These are phyloP conservation scores for Leptinotarsa lineolata DNA, from an alignment of 1,140 invertebrate genomes.

Conservation along the genomic window DNA sequence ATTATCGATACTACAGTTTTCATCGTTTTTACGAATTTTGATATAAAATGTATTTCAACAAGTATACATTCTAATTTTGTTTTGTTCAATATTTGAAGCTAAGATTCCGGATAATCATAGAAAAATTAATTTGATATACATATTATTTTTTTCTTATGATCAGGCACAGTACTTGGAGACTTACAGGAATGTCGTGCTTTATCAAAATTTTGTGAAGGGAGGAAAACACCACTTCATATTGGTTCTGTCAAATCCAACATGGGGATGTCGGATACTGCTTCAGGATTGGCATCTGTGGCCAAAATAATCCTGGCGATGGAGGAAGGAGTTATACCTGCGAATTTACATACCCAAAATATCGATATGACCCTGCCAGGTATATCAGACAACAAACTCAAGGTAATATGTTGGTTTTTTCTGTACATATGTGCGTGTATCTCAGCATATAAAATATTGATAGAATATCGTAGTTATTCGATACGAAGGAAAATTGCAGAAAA, in stretches of 20 bases:
- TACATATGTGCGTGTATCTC: no score
- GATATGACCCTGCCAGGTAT: conserved; percentile 75
- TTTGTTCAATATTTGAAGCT: no score
- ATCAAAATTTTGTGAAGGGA: conserved; percentile 75
- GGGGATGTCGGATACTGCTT: conserved; percentile 89
- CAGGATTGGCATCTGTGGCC: conserved; percentile 80
- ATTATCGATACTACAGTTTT: no score
- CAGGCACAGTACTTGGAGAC: conserved; percentile 74
- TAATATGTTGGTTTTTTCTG: conserved; percentile 47
- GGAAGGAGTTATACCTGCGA: conserved; percentile 67
- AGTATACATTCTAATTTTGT: no score
- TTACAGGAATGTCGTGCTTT: conserved; percentile 86
- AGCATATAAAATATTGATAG: no score
- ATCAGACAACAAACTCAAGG: conserved; percentile 67
- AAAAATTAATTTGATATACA: no score
- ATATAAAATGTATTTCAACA: no score
- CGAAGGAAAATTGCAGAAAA: no score
- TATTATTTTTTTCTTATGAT: not conserved
- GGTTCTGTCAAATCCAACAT: conserved; percentile 93
- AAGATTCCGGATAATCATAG: no score
- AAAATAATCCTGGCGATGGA: conserved; percentile 81
- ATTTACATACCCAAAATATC: conserved; percentile 70
- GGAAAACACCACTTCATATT: conserved; percentile 72
- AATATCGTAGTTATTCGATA: no score
- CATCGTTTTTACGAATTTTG: no score